Evolutionary conservation across 2,888 invertebrate genomes (phyloP), one percentile per base, ranked within the genome.

Genomic region (Dolichopus griseipennis): DNA sequence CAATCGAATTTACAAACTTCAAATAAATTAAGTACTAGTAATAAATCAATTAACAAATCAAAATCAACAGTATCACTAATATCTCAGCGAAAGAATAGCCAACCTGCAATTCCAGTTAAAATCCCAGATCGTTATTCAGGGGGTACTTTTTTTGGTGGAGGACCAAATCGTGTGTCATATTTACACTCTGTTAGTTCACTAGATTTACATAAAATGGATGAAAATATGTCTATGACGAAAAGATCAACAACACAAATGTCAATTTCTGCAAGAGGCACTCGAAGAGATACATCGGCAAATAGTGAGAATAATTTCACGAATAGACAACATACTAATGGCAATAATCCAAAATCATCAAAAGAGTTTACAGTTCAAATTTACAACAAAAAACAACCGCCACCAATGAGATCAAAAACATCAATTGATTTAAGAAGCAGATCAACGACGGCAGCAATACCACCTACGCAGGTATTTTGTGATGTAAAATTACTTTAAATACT

Each of bases 151-250:
- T 52, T 52, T 52, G 52, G 52, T 12, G 52, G 52, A 12, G 52
- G 52, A 12, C 52, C 52, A 18, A 52, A 52, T 52, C 15, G 52
- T 15, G 52, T 80, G 65, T 75, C 79, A 6, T 78, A 77, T 70
- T 73, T 80, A 41, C 76, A 79, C 5, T 80, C 81, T 61, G 77
- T 79, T 65, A 81, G 81, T 72, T 78, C 81, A 66, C 80, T 79
- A 72, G 81, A 82, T 71, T 72, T 82, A 72, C 79, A 79, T 72
- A 81, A 81, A 73, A 75, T 82, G 67, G 81, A 82, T 68, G 81
- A 81, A 65, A 79, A 78, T 71, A 76, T 78, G 75, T 72, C 78
- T 41, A 72, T 79, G 22, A 79, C 76, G 69, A 80, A 79, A 68
- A 78, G 79, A 0, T 74, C 76, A 20, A 78, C 78, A 0, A 76